Evolutionary conservation across 2,797 vertebrate species (phyloP).

Genomic region (Centropyge bicolor): DNA sequence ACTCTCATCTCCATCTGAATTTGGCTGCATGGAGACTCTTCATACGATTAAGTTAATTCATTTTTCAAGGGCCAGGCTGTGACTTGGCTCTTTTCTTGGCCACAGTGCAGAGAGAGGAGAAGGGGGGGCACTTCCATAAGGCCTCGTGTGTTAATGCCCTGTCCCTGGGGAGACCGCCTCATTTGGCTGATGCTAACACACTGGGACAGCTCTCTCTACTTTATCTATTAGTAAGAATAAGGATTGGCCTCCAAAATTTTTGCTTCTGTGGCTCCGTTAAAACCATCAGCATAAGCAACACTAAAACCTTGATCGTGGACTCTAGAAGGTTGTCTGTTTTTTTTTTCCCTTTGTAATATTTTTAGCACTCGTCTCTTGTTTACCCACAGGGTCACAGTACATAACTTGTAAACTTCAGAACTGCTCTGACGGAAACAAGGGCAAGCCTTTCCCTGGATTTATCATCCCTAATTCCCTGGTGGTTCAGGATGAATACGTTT

Average conservation of each 20-base stretch:
- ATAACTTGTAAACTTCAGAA: conserved; percentile 96
- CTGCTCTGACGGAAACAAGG: conserved; percentile 92
- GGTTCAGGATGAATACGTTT: conserved; percentile 97
- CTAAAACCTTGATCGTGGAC: conserved; percentile 64
- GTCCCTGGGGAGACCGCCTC: conserved; percentile 67
- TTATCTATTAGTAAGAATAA: conserved; percentile 68
- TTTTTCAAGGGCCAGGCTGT: conserved; percentile 69
- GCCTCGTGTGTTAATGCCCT: conserved; percentile 75
- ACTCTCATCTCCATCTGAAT: conserved; percentile 30
- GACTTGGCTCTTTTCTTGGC: conserved; percentile 69
- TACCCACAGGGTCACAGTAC: conserved; percentile 92
- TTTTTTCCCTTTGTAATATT: conserved; percentile 55
- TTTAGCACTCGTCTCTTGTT: conserved; percentile 69
- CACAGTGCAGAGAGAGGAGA: conserved; percentile 37
- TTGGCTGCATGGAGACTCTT: conserved; percentile 52
- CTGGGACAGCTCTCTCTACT: conserved; percentile 70
- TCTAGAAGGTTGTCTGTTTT: conserved; percentile 59
- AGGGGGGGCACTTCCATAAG: conserved; percentile 61
- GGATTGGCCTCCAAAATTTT: conserved; percentile 60
- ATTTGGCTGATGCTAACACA: conserved; percentile 80
- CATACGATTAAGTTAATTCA: conserved; percentile 69
- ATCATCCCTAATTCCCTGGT: conserved; percentile 95
- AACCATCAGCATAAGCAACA: conserved; percentile 51
- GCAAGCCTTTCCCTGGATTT: conserved; percentile 93
- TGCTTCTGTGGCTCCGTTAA: conserved; percentile 57